These are phyloP conservation scores for Coelinius sp. DNA, from an alignment of 2,888 invertebrate genomes.

Conservation along the genomic window DNA sequence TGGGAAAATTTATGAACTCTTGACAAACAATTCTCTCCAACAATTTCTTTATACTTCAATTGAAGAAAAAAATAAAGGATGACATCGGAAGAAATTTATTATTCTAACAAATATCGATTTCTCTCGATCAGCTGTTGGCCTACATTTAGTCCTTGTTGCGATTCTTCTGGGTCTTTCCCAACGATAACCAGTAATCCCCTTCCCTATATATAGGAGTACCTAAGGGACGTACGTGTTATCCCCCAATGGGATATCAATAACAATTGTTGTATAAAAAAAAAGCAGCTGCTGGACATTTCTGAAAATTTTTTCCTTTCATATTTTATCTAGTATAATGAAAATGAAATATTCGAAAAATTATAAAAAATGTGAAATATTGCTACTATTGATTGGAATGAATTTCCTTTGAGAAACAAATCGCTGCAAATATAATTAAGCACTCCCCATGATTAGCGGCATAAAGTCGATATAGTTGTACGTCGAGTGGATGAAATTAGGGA, in stretches of 20 bases:
- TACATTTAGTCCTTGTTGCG: slow-evolving; percentile 58
- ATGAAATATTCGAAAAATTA: neutral
- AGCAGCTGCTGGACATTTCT: neutral
- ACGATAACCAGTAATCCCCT: slow-evolving; percentile 56
- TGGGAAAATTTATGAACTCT: neutral
- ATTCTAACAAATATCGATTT: slow-evolving; percentile 58
- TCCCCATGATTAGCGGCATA: slow-evolving; percentile 27
- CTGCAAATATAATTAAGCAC: slow-evolving; percentile 14
- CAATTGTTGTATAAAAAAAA: neutral
- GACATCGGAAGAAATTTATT: slow-evolving; percentile 37
- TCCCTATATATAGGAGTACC: slow-evolving; percentile 57
- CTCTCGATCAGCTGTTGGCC: slow-evolving; percentile 64
- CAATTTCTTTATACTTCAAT: neutral
- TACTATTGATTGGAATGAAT: slow-evolving; percentile 15
- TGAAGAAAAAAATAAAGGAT: slow-evolving; percentile 12
- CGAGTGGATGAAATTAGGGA: slow-evolving; percentile 28
- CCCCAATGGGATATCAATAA: slow-evolving; percentile 16
- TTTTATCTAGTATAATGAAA: neutral
- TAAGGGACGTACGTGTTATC: slow-evolving; percentile 54
- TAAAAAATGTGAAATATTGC: neutral
- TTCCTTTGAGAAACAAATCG: slow-evolving; percentile 2
- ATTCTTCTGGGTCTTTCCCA: slow-evolving; percentile 49
- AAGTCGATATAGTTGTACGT: slow-evolving; percentile 14
- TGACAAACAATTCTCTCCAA: neutral
- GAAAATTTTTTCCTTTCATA: too few species aligned